Base-by-base conservation (phyloP, 2,888 invertebrate genomes). In the Plagiodera versicolora region DNA sequence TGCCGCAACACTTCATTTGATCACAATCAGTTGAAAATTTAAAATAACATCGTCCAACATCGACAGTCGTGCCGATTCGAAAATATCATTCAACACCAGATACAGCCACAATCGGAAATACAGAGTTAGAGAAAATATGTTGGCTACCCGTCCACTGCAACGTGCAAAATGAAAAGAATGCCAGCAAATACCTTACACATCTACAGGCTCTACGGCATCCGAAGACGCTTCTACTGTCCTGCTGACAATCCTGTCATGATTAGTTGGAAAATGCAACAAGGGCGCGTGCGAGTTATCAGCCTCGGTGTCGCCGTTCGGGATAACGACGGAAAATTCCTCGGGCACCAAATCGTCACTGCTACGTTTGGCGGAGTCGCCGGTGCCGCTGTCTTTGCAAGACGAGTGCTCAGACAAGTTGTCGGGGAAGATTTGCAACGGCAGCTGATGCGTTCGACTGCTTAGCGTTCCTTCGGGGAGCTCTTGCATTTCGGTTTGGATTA, bases 361-460 rank as follows among this genome's bases (percentile, higher is more conserved):
- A 69, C 87, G 85, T 81, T 89, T 89, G 20, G 89, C 89, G 54
- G 90, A 90, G 77, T 91, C 90, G 56, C 91, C 91, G 56, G 90
- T 91, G 48, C 91, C 91, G 80, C 90, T 90, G 75, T 91, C 91
- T 80, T 91, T 91, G 72, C 90, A 89, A 8, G 87, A 87, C 11
- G 88, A 88, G 77, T 88, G 88, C 75, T 91, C 90, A 4, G 90
- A 90, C 74, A 87, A 82, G 77, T 87, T 88, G 79, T 90, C 90
- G 60, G 86, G 80, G 70, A 81, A 84, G n/a, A 74, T 73, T 30
- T 61, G 67, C 51, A 52, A 45, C 16, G 64, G 66, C 17, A 61
- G 20, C 20, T 64, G 67, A 11, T 45, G 58, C 4, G 58, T 58
- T 49, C 61, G 39, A 44, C 57, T 39, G 51, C 71, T 70, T 56